Evolutionary conservation across 1,140 invertebrate genomes (phyloP).

Genomic region (Drosophila serrata): DNA sequence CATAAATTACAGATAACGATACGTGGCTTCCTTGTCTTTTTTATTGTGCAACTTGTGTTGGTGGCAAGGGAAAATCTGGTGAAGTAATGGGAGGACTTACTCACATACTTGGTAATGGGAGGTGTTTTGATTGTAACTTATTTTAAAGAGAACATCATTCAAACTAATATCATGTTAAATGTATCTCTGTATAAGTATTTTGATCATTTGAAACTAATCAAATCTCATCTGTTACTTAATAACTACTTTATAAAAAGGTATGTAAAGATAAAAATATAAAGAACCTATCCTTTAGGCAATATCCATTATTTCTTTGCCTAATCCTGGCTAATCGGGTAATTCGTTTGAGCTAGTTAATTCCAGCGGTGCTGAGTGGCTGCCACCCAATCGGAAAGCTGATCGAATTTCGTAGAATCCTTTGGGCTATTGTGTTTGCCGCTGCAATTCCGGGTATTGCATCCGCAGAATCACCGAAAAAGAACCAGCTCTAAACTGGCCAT

Average conservation of each 20-base stretch:
- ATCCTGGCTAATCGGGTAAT: not conserved
- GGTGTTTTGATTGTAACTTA: not conserved
- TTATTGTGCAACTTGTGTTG: slow-evolving; percentile 15
- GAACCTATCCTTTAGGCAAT: not conserved
- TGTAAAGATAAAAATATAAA: no score
- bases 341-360: slow-evolving; percentile 44
- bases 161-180: not conserved
- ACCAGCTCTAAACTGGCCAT: slow-evolving; percentile 47
- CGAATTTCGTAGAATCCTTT: slow-evolving; percentile 80
- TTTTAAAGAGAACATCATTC: not conserved
- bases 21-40: slow-evolving; percentile 52
- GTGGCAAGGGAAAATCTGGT: not conserved
- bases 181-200: no score
- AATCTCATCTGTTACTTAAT: no score
- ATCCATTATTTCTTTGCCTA: not conserved
- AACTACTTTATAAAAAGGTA: not conserved
- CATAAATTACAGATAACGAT: slow-evolving; percentile 81
- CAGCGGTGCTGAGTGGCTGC: slow-evolving; percentile 21
- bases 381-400: slow-evolving; percentile 64
- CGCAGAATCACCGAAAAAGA: slow-evolving; percentile 40
- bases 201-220: no score
- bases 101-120: not conserved
- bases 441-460: slow-evolving; percentile 78
- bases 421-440: slow-evolving; percentile 72
- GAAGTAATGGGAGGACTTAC: not conserved